Base-by-base conservation (phyloP, 2,888 invertebrate genomes). In the Mimachlamys varia region DNA sequence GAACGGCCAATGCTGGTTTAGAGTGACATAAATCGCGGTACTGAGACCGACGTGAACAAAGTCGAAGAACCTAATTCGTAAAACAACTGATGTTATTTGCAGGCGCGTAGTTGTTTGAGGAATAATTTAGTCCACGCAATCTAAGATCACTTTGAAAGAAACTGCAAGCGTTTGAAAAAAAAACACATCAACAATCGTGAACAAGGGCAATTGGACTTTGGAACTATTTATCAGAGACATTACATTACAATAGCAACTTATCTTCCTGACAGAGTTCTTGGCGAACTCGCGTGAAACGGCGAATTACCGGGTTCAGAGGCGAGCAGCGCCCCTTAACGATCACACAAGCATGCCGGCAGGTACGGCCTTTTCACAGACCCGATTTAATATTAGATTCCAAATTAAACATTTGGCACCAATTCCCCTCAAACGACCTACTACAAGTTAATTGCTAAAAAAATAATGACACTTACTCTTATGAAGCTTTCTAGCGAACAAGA, bases 311-410 rank as follows among this genome's bases (percentile, higher is more conserved):
- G 58, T 58, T 58, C 58, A 19, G 19, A n/a, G 58, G 22, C 58
- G 58, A 58, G 19, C 13, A 22, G 22, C 58, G 58, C 58, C 58
- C 58, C n/a, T n/a, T 58, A 58, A 22, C 15, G 58, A 22, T 19
- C 58, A 7, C 22, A 58, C 62, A 4, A 15, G 76, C 33, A 12
- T 76, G 33, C 22, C 27, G 13, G 27, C 76, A 33, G 33, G 22
- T 22, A 76, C 76, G 22, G 76, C 27, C 12, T 3, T 58, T 12
- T 76, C 33, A 76, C 33, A 27, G 76, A 76, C 27, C 27, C 76
- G 33, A 33, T 76, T 76, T 33, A 27, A 76, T 76, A 76, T 33
- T 33, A 76, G 76, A 76, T 76, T 33, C 76, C 76, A 76, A 76
- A 27, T 62, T 62, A n/a, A 62, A 76, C 22, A 33, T 76, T 76